A percentile compares a stretch with the other conserved stretches of the same genome.
These are phyloP conservation scores for Melanostoma scalare DNA, from an alignment of 2,888 invertebrate genomes.

Conservation along the genomic window DNA sequence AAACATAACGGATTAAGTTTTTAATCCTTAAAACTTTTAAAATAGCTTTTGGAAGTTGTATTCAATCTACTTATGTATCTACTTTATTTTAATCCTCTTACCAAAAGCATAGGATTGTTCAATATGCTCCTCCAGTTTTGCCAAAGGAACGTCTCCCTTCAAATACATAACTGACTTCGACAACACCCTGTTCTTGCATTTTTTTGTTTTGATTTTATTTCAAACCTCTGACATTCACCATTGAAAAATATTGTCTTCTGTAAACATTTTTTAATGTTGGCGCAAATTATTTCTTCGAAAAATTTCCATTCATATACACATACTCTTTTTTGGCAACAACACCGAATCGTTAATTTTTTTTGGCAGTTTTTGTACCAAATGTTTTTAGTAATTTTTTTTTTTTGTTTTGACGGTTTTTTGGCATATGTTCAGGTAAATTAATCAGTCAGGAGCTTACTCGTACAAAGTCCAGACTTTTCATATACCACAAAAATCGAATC, in stretches of 20 bases:
- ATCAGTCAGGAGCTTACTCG: conserved; percentile 6
- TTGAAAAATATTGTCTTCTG: conserved; percentile 13
- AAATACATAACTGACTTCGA: no score
- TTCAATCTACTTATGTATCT: no score
- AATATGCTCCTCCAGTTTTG: no score
- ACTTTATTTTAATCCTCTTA: no score
- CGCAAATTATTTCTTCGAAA: conserved; percentile 22
- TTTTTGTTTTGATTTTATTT: not conserved
- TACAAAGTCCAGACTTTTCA: conserved; percentile 39
- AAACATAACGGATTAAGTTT: no score
- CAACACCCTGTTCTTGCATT: no score
- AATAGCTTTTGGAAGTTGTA: no score
- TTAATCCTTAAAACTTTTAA: no score
- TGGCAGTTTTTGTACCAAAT: conserved; percentile 15
- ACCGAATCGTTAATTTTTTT: conserved; percentile 27
- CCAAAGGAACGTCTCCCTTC: no score
- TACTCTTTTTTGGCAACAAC: conserved; percentile 48
- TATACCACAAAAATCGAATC: conserved; percentile 11
- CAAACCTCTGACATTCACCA: conserved; percentile 20
- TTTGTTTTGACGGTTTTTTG: conserved; percentile 28
- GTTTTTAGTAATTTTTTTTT: conserved; percentile 2
- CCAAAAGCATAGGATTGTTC: no score
- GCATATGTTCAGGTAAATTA: conserved; percentile 31
- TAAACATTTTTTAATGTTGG: conserved; percentile 4
- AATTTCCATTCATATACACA: conserved; percentile 45